Base-by-base conservation (phyloP, 2,113 vertebrate genomes). In the Eubucco bourcierii region DNA sequence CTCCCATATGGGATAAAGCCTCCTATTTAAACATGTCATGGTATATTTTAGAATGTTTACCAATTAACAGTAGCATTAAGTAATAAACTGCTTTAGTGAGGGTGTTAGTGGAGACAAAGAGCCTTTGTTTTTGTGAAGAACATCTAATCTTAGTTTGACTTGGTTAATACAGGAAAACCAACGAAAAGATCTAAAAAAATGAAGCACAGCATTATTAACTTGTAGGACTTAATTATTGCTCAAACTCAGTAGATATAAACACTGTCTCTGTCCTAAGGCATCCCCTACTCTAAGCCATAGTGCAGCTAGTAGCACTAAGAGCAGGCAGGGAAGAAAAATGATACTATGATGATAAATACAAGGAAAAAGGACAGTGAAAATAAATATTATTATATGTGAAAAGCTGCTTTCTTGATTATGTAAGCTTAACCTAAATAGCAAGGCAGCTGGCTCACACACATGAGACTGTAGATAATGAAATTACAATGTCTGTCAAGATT, bases 21-120 rank as follows among this genome's bases (percentile, higher is more conserved):
- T 95, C 84, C 61, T 83, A 82, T 86, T 95, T 80, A 82, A 93
- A 93, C 80, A 85, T 94, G 58, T 91, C 66, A 18, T 82, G 72
- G 76, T 34, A 66, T 84, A 84, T 81, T 95, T 84, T 91, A 61
- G 20, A 93, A 67, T 84, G 44, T 85, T 95, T 75, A 80, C n/a
- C 53, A 72, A 77, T 95, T 95, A 92, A 80, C 67, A 87, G 72
- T 75, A 89, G 72, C 75, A 89, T 94, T 82, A 79, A 86, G 29
- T 94, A 90, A 94, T 78, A 18, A 74, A 14, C 58, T 80, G 37
- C 47, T 74, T 80, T 74, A 68, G 39, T 75, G 47, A 92, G 44
- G 12, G 21, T 78, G 16, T 12, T 64, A 60, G 23, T 24, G 52
- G 37, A 53, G 53, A 53, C 6, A 53, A 34, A 80, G 28, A 64